Evolutionary conservation across 2,113 vertebrate species (phyloP), one percentile per base, ranked within the genome.

Genomic region (Bujurquina vittata): DNA sequence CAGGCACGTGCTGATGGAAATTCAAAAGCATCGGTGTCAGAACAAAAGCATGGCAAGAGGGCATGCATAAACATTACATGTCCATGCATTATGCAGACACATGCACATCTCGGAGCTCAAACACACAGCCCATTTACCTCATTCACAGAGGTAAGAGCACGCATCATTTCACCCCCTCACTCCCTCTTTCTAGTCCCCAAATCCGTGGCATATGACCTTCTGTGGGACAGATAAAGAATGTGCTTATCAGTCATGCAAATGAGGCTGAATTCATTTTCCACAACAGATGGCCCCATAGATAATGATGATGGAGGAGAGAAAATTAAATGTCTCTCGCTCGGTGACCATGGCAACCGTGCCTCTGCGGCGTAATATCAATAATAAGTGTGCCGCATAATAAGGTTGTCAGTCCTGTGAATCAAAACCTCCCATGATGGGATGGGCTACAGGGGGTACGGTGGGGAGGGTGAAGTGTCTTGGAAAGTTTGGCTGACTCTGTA

Each of bases 181-280:
- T 84, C 91, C 79, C 88, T 85, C 95, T 94, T 95, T 94, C 93
- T 94, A 93, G 91, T 92, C 95, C 91, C 97, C 95, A 97, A 97
- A 98, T 98, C 97, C 97, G 96, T 97, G 97, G 97, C 98, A 99
- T 98, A 99, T 99, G 98, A 99, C 98, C 98, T 99, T 99, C 98
- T 98, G 97, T 98, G 98, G 98, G 98, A 99, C 97, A 98, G 98
- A 99, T 99, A 98, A 99, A 99, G 97, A 99, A 99, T 97, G 97
- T 96, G 98, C 98, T 99, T 99, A 99, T 99, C 98, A 99, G 97
- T 98, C 98, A 99, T 99, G 98, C 98, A 99, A 99, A 99, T 99
- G 97, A 99, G 97, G 96, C 97, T 99, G 98, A 99, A 99, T 99
- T 99, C 98, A 99, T 99, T 99, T 99, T 99, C 97, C 98, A 99